Evolutionary conservation across 2,888 invertebrate species (phyloP), one percentile per base, ranked within the genome.

Genomic region (Eurytoma californica): DNA sequence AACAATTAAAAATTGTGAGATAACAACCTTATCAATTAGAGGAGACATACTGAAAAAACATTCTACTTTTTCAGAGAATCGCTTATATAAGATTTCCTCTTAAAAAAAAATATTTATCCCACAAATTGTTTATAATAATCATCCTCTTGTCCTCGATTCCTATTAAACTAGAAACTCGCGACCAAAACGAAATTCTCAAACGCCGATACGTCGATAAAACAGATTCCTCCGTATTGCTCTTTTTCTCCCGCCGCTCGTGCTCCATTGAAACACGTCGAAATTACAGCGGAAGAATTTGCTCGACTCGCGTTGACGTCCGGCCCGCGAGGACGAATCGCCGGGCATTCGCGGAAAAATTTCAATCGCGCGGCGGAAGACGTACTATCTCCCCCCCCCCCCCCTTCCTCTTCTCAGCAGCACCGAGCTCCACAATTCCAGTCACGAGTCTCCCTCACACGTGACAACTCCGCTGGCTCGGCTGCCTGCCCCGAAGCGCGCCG

Each of bases 281-380:
- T 24, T 18, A 58, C 58, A 24, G 24, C 9, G 12, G 39, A 18
- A 58, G 24, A 24, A 58, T 20, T 20, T 13, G 13, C 20, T 18
- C 18, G 18, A 13, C 20, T 20, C 18, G 18, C 24, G 24, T 13
- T 13, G 24, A 13, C 18, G 58, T 20, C 1, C 20, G 20, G 24
- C 24, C 20, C 58, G 20, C 13, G 20, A 0, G 18, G 2, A 47
- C n/a, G 14, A 24, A 16, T 28, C 14, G 65, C 65, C 51, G 66
- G 16, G 70, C 47, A 51, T 60, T 61, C 70, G 60, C 58, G 70
- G 67, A 80, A 80, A 78, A 78, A 78, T 74, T 80, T 80, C 78
- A 68, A 72, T 72, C 75, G 63, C 72, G 65, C 49, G n/a, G 28
- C 16, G 9, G n/a, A 20, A 66, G 51, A 66, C 39, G 51, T 53